Evolutionary conservation across 1,140 invertebrate species (phyloP).

Genomic region (Apis laboriosa): DNA sequence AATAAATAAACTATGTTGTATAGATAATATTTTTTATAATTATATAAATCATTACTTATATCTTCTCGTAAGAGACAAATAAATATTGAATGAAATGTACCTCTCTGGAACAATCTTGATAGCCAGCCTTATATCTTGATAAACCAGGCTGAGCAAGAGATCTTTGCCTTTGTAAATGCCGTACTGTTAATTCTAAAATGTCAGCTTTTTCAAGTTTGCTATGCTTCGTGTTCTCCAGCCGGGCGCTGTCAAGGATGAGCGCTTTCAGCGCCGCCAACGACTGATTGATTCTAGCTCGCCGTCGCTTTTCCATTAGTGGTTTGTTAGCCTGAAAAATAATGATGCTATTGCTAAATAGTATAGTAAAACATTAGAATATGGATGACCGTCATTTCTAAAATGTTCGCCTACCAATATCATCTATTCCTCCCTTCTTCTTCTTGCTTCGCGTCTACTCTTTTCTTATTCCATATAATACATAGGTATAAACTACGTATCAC

Average conservation of each 20-base stretch:
- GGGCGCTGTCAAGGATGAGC: slow-evolving; percentile 88
- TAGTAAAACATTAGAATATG: neutral
- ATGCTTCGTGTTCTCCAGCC: slow-evolving; percentile 88
- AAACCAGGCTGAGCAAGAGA: slow-evolving; percentile 83
- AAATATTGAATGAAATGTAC: slow-evolving; percentile 70
- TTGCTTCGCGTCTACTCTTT: neutral
- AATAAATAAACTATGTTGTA: too few relatives aligned
- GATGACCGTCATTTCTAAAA: neutral
- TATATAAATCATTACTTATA: neutral
- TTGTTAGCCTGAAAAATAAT: slow-evolving; percentile 87
- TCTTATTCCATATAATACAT: neutral
- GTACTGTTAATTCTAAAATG: slow-evolving; percentile 94
- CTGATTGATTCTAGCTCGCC: slow-evolving; percentile 93
- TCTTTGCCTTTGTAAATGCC: slow-evolving; percentile 89
- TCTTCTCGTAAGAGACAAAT: too few relatives aligned
- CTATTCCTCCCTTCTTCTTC: neutral
- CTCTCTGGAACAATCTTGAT: slow-evolving; percentile 91
- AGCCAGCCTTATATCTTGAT: slow-evolving; percentile 87
- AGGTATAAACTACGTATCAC: neutral
- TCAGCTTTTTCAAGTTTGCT: slow-evolving; percentile 95
- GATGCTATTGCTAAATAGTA: neutral
- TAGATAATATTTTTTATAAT: too few relatives aligned
- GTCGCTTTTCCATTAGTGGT: slow-evolving; percentile 95
- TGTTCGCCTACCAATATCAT: neutral
- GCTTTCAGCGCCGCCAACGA: slow-evolving; percentile 92